phyloP scores from a whole-genome alignment of 2,888 invertebrate species.

The Marronus borbonicus region DNA sequence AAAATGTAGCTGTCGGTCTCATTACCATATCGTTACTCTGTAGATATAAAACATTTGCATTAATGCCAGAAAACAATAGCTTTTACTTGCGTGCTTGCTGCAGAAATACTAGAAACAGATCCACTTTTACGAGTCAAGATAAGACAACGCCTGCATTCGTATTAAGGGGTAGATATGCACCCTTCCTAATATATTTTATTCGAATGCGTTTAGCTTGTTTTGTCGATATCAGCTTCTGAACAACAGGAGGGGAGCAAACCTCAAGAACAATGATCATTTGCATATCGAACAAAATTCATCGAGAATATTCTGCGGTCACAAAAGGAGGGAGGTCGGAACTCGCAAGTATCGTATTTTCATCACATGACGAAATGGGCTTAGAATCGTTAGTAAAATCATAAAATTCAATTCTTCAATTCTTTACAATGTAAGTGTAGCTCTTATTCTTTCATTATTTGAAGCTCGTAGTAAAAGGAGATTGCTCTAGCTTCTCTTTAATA shows the following conservation, averaged over 20 bases:
- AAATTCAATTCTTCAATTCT: too few species aligned
- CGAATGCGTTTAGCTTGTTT: conserved; percentile 12
- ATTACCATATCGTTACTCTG: too few species aligned
- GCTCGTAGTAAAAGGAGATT: too few species aligned
- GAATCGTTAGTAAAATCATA: too few species aligned
- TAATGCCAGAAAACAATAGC: neutral
- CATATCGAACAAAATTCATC: neutral
- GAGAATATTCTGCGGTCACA: too few species aligned
- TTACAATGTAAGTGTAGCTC: too few species aligned
- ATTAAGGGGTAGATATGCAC: conserved; percentile 1
- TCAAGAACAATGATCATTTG: neutral
- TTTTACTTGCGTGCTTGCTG: neutral
- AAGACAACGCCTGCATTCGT: neutral
- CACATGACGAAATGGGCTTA: too few species aligned
- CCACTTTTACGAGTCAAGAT: conserved; percentile 1
- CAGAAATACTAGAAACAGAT: neutral
- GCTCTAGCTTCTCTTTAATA: too few species aligned
- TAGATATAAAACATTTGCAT: neutral
- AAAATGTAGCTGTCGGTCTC: too few species aligned
- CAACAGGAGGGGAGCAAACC: neutral
- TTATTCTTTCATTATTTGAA: too few species aligned
- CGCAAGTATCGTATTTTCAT: too few species aligned
- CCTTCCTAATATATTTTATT: conserved; percentile 1
- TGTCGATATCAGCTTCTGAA: conserved; percentile 3
- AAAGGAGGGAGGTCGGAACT: too few species aligned